Evolutionary conservation across 1,140 invertebrate genomes (phyloP), one percentile per base, ranked within the genome.

Genomic region (Apis mellifera): DNA sequence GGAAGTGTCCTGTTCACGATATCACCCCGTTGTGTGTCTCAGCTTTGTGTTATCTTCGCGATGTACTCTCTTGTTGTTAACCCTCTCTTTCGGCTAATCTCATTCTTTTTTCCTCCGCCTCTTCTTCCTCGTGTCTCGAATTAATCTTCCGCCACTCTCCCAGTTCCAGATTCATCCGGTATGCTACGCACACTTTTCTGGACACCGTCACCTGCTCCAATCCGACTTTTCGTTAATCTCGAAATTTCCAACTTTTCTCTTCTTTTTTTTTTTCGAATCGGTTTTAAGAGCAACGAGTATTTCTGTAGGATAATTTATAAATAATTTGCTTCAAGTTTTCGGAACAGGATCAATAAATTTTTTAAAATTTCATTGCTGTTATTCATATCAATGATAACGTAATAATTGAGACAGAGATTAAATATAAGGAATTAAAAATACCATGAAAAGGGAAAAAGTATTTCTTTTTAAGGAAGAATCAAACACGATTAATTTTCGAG

Each of bases 41-140:
- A 74, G 57, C 72, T 74, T 74, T 60, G 50, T 60, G 50, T 60
- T 60, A 74, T 60, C 72, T 48, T 15, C 11, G 32, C 57, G 57
- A 74, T 74, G 57, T 74, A 26, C 57, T 60, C 57, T 12, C 26
- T 42, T 42, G 32, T 42, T 42, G 32, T 42, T 42, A 32, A 21
- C 66, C 13, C 13, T 32, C 12, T 13, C 32, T 59, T n/a, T 26
- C 71, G 32, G n/a, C 71, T 26, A 13, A 9, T n/a, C 50, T 26
- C 9, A n/a, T 55, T 12, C 9, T 26, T 12, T 17, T 11, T 13
- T 54, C 23, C 19, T 23, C 23, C 17, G 32, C 26, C 55, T 55
- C 69, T 23, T 54, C 19, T 48, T 68, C 64, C 26, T 19, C 32
- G 32, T 42, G 64, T 65, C 64, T 65, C 64, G 26, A 21, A 42